A percentile compares a stretch with the other conserved stretches of the same genome.
These are phyloP conservation scores for Anastatus disparis DNA, from an alignment of 1,140 invertebrate species.

Conservation along the genomic window DNA sequence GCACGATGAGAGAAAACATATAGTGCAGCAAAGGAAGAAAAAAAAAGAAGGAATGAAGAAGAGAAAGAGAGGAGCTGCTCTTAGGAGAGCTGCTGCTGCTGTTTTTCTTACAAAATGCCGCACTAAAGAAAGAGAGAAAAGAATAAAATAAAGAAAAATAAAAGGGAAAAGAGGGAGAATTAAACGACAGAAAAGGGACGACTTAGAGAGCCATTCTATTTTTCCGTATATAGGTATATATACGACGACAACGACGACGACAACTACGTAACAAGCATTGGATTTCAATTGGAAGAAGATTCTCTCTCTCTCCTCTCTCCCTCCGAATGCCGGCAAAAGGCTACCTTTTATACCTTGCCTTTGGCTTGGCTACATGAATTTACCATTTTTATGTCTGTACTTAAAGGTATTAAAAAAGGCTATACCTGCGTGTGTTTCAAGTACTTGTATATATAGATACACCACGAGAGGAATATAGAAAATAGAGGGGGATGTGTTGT, in stretches of 20 bases:
- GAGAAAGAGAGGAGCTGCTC: too few species aligned
- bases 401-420: neutral
- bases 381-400: constrained; percentile 5
- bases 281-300: constrained; percentile 36
- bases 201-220: constrained; percentile 31
- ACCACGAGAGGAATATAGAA: too few species aligned
- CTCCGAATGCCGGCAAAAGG: too few species aligned
- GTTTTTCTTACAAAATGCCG: constrained; percentile 7
- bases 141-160: constrained; percentile 5
- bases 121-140: constrained; percentile 21
- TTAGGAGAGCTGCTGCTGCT: too few species aligned
- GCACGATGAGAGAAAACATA: constrained; percentile 41
- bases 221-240: constrained; percentile 27
- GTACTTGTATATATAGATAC: too few species aligned
- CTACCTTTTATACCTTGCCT: too few species aligned
- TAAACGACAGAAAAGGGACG: neutral
- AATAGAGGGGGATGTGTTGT: too few species aligned
- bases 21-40: constrained; percentile 25
- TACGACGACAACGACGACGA: neutral
- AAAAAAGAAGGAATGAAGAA: constrained; percentile 43
- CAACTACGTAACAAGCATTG: too few species aligned
- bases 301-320: neutral
- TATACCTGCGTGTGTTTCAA: too few species aligned
- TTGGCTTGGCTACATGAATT: neutral
- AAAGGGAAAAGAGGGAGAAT: too few species aligned